phyloP scores from a whole-genome alignment of 2,113 vertebrate genomes.

The Gulo gulo region DNA sequence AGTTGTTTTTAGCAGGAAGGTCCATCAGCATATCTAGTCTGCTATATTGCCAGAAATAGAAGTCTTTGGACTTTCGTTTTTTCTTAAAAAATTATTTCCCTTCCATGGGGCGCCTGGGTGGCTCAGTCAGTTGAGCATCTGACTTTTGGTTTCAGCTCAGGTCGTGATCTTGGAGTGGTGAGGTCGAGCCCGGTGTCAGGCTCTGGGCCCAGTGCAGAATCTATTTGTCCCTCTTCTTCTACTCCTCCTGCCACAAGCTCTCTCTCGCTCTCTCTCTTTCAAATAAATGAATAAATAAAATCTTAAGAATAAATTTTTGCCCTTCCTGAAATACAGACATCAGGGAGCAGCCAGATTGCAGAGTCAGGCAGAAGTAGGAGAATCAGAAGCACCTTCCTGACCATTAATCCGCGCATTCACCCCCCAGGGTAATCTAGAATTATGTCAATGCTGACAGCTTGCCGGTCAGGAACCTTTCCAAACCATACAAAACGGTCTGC shows the following conservation, averaged over 20 bases:
- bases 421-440: background rate
- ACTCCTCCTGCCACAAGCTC: rapidly evolving
- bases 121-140: background rate
- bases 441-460: background rate
- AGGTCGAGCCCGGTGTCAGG: background rate
- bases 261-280: background rate
- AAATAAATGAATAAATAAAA: background rate
- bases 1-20: background rate
- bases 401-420: rapidly evolving
- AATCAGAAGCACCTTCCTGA: background rate
- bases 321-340: background rate
- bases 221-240: background rate
- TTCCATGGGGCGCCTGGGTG: background rate
- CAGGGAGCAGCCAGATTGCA: background rate
- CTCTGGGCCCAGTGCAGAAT: background rate
- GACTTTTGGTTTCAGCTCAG: background rate
- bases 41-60: background rate
- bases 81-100: background rate
- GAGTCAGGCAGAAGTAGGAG: background rate
- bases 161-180: background rate
- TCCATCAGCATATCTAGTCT: background rate
- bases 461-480: background rate
- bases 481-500: background rate
- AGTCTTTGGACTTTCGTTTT: background rate
- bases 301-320: background rate